These are phyloP conservation scores for Microtus oregoni DNA, from an alignment of 2,113 vertebrate species.

Conservation along the genomic window DNA sequence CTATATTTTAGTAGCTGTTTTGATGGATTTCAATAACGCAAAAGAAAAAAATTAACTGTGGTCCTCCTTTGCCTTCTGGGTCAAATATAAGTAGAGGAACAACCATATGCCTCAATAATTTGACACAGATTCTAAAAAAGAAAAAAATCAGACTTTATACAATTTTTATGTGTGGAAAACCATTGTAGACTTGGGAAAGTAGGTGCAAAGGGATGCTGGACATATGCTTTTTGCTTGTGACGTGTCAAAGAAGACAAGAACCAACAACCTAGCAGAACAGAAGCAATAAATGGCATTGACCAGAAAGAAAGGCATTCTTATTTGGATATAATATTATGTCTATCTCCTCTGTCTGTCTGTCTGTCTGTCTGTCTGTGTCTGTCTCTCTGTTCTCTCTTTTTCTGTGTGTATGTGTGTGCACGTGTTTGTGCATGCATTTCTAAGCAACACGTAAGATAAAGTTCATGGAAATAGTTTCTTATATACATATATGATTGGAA, in stretches of 20 bases:
- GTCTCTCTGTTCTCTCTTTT: not conserved
- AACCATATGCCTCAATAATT: not conserved
- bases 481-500: not conserved
- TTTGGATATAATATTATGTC: not conserved
- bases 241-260: not conserved
- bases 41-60: not conserved
- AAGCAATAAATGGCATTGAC: not conserved
- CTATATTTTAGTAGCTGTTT: constrained; percentile 1
- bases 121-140: not conserved
- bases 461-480: not conserved
- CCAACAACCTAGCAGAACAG: not conserved
- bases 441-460: not conserved
- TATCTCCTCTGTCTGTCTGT: not conserved
- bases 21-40: not conserved
- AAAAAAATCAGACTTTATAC: not conserved
- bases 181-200: not conserved
- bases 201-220: not conserved
- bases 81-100: not conserved
- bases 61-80: not conserved
- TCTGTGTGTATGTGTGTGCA: not conserved
- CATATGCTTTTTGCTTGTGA: not conserved
- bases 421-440: not conserved
- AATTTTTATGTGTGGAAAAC: not conserved
- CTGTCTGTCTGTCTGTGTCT: too few species aligned
- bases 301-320: not conserved